A percentile compares a stretch with the other conserved stretches of the same genome.
Conservation (phyloP, 2,797 vertebrate genomes). For the Poecilia velifera region DNA sequence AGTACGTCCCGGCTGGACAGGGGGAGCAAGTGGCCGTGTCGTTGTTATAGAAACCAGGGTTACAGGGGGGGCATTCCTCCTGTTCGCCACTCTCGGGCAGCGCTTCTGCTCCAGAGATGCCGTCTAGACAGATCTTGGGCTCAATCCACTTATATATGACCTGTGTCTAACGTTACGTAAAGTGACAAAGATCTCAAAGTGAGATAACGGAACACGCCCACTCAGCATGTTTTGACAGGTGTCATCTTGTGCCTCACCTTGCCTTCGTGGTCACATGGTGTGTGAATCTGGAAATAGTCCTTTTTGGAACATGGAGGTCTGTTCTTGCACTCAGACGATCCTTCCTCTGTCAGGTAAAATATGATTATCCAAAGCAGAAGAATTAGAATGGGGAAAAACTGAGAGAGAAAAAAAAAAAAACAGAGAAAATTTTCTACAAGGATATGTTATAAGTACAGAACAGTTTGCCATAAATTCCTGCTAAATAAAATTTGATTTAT, state of each 20-base stretch:
- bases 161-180: conserved; percentile 84
- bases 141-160: conserved; percentile 95
- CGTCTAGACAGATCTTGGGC: conserved; percentile 93
- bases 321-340: conserved; percentile 83
- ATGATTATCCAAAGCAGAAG: background rate
- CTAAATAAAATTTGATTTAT: background rate
- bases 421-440: background rate
- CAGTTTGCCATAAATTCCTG: background rate
- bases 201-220: background rate
- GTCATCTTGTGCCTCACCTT: conserved; percentile 82
- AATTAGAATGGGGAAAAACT: background rate
- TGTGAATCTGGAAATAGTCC: conserved; percentile 96
- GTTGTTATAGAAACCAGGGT: conserved; percentile 96
- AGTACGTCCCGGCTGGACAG: conserved; percentile 89
- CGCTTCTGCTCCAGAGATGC: conserved; percentile 79
- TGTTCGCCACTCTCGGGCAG: conserved; percentile 90
- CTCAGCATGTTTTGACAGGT: background rate
- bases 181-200: conserved; percentile 4
- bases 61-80: conserved; percentile 94
- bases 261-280: conserved; percentile 89
- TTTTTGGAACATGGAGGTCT: conserved; percentile 89
- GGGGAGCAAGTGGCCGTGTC: conserved; percentile 90
- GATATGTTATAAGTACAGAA: background rate
- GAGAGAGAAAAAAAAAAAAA: no score
- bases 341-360: conserved; percentile 82